Percentiles rank a stretch among this genome's conserved stretches.
phyloP scores from a whole-genome alignment of 2,113 vertebrate genomes.

The Candoia aspera region DNA sequence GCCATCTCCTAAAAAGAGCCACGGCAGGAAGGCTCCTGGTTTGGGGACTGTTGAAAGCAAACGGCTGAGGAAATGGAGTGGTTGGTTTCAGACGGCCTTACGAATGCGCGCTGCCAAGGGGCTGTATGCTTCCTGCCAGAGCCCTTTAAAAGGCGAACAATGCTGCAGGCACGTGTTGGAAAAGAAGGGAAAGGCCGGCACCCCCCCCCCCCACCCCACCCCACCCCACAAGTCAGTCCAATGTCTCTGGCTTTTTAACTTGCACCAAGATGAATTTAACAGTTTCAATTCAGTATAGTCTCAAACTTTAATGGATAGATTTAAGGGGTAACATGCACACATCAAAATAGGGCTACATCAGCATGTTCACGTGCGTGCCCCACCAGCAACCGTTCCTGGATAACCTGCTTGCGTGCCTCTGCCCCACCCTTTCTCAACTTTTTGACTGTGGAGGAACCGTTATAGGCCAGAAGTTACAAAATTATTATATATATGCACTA shows the following conservation, averaged over 20 bases:
- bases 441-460: too few relatives aligned
- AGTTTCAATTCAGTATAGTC: background rate
- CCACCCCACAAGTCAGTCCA: background rate
- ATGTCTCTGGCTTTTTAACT: background rate
- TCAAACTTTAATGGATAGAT: too few relatives aligned
- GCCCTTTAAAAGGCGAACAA: background rate
- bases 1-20: background rate
- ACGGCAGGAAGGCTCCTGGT: background rate
- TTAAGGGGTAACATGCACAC: too few relatives aligned
- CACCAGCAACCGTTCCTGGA: too few relatives aligned
- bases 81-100: background rate
- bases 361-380: too few relatives aligned
- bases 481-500: too few relatives aligned
- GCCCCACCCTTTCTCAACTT: too few relatives aligned
- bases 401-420: too few relatives aligned
- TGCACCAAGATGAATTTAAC: background rate
- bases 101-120: background rate
- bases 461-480: too few relatives aligned
- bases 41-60: background rate
- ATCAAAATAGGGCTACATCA: too few relatives aligned
- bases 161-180: too few relatives aligned
- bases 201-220: rapidly evolving
- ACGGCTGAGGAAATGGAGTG: background rate
- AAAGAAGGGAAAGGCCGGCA: background rate
- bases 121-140: background rate